phyloP scores from a whole-genome alignment of 2,797 vertebrate genomes.

The Notolabrus celidotus region DNA sequence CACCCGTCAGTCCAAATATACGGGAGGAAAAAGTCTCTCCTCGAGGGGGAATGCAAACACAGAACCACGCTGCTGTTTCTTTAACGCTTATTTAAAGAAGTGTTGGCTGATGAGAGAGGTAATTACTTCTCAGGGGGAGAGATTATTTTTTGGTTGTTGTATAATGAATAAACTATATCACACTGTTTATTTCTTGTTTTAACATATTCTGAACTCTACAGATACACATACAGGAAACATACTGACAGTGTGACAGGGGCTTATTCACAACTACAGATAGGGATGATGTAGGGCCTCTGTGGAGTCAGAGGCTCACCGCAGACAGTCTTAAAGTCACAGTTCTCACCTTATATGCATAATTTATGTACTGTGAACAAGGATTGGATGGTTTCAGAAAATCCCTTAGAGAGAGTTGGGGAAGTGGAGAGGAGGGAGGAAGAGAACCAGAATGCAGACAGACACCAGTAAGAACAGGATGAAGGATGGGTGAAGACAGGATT shows the following conservation, averaged over 20 bases:
- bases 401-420: background rate
- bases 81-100: constrained; percentile 25
- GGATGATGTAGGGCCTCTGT: background rate
- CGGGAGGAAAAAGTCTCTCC: constrained; percentile 34
- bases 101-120: constrained; percentile 37
- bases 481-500: too few species aligned
- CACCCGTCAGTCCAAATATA: constrained; percentile 37
- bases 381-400: too few species aligned
- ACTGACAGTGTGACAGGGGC: background rate
- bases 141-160: constrained; percentile 35
- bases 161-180: background rate
- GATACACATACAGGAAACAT: background rate
- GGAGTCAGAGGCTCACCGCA: background rate
- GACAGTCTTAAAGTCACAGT: background rate
- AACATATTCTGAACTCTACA: constrained; percentile 17
- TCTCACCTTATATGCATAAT: background rate
- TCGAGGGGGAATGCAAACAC: constrained; percentile 16
- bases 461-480: too few species aligned
- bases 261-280: background rate
- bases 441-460: too few species aligned
- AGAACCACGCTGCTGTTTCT: constrained; percentile 12
- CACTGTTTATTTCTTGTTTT: background rate
- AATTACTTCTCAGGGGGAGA: constrained; percentile 34
- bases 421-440: too few species aligned
- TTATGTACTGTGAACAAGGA: background rate